Conservation (phyloP, 2,888 invertebrate genomes). For the Cremastinae sp. region DNA sequence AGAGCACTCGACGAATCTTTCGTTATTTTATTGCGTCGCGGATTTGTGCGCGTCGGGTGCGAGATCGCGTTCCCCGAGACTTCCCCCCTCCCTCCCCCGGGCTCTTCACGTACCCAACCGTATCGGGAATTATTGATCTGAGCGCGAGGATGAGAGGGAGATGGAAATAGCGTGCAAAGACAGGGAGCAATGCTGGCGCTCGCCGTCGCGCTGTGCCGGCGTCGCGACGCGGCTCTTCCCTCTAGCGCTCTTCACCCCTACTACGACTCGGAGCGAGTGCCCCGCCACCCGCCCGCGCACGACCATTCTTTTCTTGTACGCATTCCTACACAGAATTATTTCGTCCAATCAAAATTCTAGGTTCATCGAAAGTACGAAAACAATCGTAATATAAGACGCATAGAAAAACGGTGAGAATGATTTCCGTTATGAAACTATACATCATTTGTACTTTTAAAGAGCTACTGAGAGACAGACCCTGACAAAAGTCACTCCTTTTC, state of each 20-base stretch:
- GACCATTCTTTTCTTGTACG: slow-evolving; percentile 36
- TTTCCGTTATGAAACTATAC: too few relatives aligned
- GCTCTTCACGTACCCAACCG: slow-evolving; percentile 59
- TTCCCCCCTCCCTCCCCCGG: slow-evolving; percentile 26
- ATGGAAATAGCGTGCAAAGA: slow-evolving; percentile 34
- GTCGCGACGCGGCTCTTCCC: slow-evolving; percentile 72
- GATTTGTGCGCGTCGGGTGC: slow-evolving; percentile 1
- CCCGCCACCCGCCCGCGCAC: slow-evolving; percentile 34
- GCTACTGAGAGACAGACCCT: too few relatives aligned
- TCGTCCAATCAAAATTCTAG: background rate
- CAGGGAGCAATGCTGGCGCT: slow-evolving; percentile 51
- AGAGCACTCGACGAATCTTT: background rate
- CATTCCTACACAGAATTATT: slow-evolving; percentile 33
- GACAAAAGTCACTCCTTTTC: too few relatives aligned
- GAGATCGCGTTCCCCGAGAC: slow-evolving; percentile 44
- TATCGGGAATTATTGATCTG: slow-evolving; percentile 77
- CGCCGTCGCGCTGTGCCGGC: slow-evolving; percentile 36
- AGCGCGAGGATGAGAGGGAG: slow-evolving; percentile 59
- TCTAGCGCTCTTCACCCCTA: slow-evolving; percentile 77
- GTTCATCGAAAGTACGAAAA: background rate
- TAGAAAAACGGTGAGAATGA: too few relatives aligned
- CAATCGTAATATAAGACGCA: too few relatives aligned
- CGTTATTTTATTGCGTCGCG: slow-evolving; percentile 1
- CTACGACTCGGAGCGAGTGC: slow-evolving; percentile 55
- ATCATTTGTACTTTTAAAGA: too few relatives aligned